phyloP scores from a whole-genome alignment of 2,888 invertebrate genomes.

The Pristionchus japonicus region DNA sequence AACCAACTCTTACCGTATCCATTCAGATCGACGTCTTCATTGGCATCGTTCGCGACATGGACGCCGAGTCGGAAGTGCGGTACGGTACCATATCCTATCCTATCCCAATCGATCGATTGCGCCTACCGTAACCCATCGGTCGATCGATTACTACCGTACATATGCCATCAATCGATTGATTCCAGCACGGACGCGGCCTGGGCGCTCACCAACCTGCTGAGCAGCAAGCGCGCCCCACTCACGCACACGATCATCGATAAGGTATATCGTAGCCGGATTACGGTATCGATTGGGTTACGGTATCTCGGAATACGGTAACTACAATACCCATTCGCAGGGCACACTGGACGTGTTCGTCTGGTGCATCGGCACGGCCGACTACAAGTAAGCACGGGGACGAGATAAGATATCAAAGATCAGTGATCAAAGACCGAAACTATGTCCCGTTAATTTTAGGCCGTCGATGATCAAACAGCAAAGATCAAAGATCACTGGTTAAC shows the following conservation, averaged over 20 bases:
- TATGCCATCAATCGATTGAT: too few species aligned
- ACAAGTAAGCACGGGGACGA: not conserved
- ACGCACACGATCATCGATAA: slow-evolving; percentile 43
- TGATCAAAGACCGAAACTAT: slow-evolving; percentile 15
- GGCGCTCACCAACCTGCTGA: slow-evolving; percentile 45
- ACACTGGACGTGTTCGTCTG: slow-evolving; percentile 9
- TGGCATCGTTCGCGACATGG: not conserved
- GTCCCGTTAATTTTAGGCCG: too few species aligned
- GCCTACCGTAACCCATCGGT: not conserved
- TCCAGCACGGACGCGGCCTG: slow-evolving; percentile 27
- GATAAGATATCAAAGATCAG: not conserved
- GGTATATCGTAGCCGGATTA: too few species aligned
- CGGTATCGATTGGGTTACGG: not conserved
- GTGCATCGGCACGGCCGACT: not conserved
- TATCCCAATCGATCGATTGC: not conserved
- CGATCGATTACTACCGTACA: too few species aligned
- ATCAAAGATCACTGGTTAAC: too few species aligned
- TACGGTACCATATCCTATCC: not conserved
- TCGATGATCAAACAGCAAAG: too few species aligned
- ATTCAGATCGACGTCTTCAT: slow-evolving; percentile 12
- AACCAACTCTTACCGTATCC: not conserved
- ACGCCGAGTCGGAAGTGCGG: not conserved
- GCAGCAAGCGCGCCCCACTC: not conserved
- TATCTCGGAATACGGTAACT: not conserved
- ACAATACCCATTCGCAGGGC: not conserved